Conservation (phyloP, 2,888 invertebrate species). For the Thelaira solivaga region DNA sequence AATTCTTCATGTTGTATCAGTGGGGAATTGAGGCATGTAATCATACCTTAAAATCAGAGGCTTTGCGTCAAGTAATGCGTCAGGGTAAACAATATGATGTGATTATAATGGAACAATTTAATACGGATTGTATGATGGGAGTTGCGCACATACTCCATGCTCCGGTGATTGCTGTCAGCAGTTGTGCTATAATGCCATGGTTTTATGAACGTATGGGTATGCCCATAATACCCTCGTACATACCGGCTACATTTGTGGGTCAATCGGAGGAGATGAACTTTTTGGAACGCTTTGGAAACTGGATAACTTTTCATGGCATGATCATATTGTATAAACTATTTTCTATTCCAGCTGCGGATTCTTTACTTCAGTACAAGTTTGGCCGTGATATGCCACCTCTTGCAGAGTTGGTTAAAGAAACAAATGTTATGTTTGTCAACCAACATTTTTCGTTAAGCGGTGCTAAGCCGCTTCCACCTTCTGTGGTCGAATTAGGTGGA, state of each 20-base stretch:
- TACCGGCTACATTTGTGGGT: constrained; percentile 79
- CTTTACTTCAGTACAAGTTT: constrained; percentile 70
- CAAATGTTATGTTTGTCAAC: constrained; percentile 78
- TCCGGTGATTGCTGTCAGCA: constrained; percentile 79
- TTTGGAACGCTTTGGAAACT: constrained; percentile 77
- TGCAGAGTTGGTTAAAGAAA: constrained; percentile 76
- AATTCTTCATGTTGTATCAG: constrained; percentile 74
- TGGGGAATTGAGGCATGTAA: constrained; percentile 75
- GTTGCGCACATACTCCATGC: constrained; percentile 81
- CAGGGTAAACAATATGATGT: constrained; percentile 81
- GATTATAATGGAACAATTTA: constrained; percentile 84
- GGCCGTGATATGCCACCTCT: constrained; percentile 77
- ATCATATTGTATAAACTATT: constrained; percentile 72
- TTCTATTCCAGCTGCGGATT: constrained; percentile 68
- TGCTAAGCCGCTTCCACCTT: constrained; percentile 77
- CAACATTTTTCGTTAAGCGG: constrained; percentile 79
- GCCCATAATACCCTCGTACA: constrained; percentile 80
- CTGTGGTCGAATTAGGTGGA: constrained; percentile 79
- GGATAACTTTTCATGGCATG: constrained; percentile 69
- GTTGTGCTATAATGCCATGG: constrained; percentile 82
- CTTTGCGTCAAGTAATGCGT: constrained; percentile 74
- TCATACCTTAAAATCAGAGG: constrained; percentile 71
- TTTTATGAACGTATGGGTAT: constrained; percentile 80
- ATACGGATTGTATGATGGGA: constrained; percentile 84
- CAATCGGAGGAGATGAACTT: constrained; percentile 78